These are phyloP conservation scores for Halcyon smyrnensis DNA, from an alignment of 2,797 vertebrate genomes.

Conservation along the genomic window DNA sequence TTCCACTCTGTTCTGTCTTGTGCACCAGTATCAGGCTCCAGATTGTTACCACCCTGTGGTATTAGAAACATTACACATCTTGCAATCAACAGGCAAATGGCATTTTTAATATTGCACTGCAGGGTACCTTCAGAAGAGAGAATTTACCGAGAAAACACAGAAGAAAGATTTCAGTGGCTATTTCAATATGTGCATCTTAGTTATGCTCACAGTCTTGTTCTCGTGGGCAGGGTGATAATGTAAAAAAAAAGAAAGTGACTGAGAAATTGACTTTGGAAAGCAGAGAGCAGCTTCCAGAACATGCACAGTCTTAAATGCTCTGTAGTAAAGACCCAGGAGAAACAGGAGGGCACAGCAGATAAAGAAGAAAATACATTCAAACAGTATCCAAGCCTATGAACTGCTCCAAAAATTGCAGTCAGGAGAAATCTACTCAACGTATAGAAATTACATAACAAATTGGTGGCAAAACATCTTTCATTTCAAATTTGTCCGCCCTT, in stretches of 20 bases:
- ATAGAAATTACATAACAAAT: neutral
- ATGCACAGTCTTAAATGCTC: neutral
- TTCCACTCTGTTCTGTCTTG: neutral
- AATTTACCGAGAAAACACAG: neutral
- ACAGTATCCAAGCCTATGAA: neutral
- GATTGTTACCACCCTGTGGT: neutral
- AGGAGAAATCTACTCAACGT: neutral
- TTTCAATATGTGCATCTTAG: neutral
- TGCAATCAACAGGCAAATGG: fast-evolving
- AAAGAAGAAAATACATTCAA: neutral
- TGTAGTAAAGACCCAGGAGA: neutral
- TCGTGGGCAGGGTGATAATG: neutral
- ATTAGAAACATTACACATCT: neutral
- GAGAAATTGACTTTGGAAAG: neutral
- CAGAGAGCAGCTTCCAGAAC: neutral
- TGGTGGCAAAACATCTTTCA: neutral
- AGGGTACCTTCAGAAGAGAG: neutral
- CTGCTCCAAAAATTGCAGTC: neutral
- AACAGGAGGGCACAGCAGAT: neutral
- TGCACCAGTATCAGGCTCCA: neutral
- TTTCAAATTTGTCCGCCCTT: neutral
- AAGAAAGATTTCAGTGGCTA: neutral
- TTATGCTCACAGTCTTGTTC: neutral
- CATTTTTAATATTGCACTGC: neutral
- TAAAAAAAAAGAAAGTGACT: neutral